These are phyloP conservation scores for Crocidura indochinensis DNA, from an alignment of 2,797 vertebrate species.

Conservation along the genomic window DNA sequence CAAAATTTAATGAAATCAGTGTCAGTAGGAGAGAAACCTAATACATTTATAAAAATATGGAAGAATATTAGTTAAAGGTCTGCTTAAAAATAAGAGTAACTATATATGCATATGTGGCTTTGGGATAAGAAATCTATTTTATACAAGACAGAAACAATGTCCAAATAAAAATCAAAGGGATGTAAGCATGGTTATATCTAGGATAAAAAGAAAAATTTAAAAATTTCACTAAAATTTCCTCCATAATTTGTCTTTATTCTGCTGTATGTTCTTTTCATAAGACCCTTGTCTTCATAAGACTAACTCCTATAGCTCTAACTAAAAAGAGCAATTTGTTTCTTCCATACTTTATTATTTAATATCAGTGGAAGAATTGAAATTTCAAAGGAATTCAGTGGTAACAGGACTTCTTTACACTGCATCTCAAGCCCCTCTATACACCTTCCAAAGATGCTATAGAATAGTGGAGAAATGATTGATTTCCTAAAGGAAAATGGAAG, in stretches of 20 bases:
- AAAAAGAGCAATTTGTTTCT: neutral
- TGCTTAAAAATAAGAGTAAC: neutral
- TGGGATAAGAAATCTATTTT: neutral
- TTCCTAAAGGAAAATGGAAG: neutral
- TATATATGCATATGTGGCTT: neutral
- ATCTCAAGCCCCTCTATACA: neutral
- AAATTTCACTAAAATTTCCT: slow-evolving; percentile 6
- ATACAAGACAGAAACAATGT: neutral
- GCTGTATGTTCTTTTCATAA: neutral
- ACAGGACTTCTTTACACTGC: neutral
- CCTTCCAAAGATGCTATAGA: neutral
- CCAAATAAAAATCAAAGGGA: neutral
- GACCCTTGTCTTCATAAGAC: neutral
- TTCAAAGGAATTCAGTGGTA: neutral
- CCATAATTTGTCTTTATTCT: neutral
- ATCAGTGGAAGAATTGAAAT: neutral
- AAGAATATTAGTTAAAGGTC: neutral
- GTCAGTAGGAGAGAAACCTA: neutral
- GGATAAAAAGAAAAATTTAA: neutral
- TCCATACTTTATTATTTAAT: neutral
- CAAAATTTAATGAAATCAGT: slow-evolving; percentile 55
- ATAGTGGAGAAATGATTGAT: neutral
- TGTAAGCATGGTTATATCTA: neutral
- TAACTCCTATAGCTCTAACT: neutral
- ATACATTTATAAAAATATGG: neutral